Evolutionary conservation across 2,797 vertebrate genomes (phyloP).

Genomic region (Pelochelys cantorii): DNA sequence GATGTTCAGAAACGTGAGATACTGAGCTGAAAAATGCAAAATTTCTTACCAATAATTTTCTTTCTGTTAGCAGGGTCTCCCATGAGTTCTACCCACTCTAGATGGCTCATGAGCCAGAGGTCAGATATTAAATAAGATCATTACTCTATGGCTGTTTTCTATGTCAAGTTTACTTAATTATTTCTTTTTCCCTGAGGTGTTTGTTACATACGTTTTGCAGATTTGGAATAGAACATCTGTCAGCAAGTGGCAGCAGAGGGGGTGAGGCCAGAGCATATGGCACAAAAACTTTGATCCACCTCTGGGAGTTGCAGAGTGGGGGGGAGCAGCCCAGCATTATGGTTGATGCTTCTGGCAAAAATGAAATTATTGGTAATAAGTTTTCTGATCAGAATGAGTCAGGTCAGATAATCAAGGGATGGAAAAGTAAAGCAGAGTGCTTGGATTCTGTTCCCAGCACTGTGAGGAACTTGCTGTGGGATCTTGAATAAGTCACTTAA

Average conservation of each 20-base stretch:
- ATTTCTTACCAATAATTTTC: neutral
- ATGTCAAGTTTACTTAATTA: neutral
- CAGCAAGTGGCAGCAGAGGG: neutral
- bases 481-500: conserved; percentile 37
- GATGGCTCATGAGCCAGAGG: neutral
- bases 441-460: neutral
- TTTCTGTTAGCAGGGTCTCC: neutral
- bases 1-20: neutral
- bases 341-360: neutral
- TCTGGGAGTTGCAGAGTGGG: neutral
- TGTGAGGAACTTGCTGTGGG: neutral
- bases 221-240: neutral
- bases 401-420: conserved; percentile 15
- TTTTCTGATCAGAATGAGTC: neutral
- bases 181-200: neutral
- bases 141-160: neutral
- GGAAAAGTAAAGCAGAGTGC: conserved; percentile 23
- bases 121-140: neutral
- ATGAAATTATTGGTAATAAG: neutral
- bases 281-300: neutral
- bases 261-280: neutral
- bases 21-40: neutral
- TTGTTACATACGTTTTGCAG: neutral
- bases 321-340: neutral
- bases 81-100: neutral